These are phyloP conservation scores for Elanus axillaris DNA, from an alignment of 2,113 vertebrate species.

Conservation along the genomic window DNA sequence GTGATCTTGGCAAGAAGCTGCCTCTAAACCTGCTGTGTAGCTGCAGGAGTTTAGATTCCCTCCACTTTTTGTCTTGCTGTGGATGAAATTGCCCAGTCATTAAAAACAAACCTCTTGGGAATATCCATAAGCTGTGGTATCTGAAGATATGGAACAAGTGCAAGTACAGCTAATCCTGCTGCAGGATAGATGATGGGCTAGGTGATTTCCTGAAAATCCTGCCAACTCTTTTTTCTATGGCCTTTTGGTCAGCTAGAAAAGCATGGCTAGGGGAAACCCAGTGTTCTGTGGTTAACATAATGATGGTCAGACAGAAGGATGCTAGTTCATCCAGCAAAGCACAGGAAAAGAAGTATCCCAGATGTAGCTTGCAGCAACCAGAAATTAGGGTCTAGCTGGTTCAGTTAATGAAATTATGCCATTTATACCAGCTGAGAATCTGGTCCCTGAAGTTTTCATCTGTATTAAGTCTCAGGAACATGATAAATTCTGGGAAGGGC, in stretches of 20 bases:
- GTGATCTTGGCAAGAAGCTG: background rate
- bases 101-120: background rate
- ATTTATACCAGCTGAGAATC: background rate
- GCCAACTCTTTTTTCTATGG: background rate
- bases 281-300: background rate
- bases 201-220: background rate
- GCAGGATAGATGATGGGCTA: background rate
- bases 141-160: background rate
- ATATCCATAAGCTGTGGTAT: background rate
- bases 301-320: background rate
- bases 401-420: background rate
- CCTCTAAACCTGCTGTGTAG: background rate
- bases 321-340: background rate
- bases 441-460: background rate
- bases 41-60: background rate
- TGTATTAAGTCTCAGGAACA: background rate
- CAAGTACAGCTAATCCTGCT: background rate
- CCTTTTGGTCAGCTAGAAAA: background rate
- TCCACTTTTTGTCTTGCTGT: background rate
- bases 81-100: background rate
- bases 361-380: background rate
- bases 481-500: background rate
- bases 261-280: background rate
- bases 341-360: background rate
- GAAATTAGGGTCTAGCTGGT: background rate